Base-by-base conservation (phyloP, 2,797 vertebrate species). In the Falco peregrinus region DNA sequence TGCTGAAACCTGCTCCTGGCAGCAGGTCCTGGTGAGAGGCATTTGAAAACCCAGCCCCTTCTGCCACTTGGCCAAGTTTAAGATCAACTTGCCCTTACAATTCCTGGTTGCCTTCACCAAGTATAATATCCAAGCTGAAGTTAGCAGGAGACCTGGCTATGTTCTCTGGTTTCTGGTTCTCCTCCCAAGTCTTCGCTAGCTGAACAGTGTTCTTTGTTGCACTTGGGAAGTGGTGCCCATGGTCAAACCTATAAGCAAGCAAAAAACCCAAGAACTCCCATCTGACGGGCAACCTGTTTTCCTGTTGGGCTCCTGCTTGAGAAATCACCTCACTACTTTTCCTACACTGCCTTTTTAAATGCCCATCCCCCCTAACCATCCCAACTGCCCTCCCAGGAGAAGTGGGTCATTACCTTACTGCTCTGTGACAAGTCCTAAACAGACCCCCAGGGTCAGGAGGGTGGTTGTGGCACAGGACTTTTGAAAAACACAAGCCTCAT, bases 1-100 rank as follows among this genome's bases (percentile, higher is more conserved):
- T 83, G 60, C 64, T 71, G 81, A 96, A 92, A 90, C 43, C 47
- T 59, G 54, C 54, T 91, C n/a, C 56, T 89, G 80, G 75, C 70
- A 68, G 63, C 56, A 71, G 47, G 14, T 56, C 45, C 60, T 76
- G 51, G 39, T n/a, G 31, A 68, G 50, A 51, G 20, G 50, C 54
- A 76, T 73, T 87, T 77, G 80, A 82, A 91, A 94, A 90, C 18
- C 24, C n/a, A 85, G 33, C 25, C 33, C 28, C 22, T 91, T 69
- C 93, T 77, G 53, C 67, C 67, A 69, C 41, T 14, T 45, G 41
- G 89, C 51, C 83, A 94, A 87, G 33, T 90, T 80, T 70, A 87
- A 89, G 77, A 92, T 64, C 0, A 1, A 79, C 84, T 77, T 92
- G 51, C 29, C 70, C 64, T 87, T 80, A 82, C 71, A 91, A 79